Conservation (phyloP, 2,113 vertebrate species). For the Ahaetulla prasina region DNA sequence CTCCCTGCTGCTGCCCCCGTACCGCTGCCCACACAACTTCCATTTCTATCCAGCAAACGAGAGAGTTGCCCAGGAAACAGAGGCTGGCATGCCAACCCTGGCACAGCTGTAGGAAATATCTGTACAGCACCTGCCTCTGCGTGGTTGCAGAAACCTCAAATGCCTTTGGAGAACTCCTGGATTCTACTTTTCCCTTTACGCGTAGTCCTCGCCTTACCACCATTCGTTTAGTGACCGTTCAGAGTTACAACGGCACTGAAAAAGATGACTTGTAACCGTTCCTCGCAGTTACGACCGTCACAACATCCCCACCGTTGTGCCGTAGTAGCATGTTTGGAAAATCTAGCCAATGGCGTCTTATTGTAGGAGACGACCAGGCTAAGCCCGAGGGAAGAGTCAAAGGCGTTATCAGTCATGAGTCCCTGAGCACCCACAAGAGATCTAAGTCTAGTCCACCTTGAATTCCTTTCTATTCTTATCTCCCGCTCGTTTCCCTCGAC, state of each 20-base stretch:
- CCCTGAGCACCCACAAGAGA: too few species aligned
- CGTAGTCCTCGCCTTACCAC: not conserved
- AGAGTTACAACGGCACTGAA: not conserved
- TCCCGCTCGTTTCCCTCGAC: not conserved
- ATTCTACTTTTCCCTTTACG: not conserved
- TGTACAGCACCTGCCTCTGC: not conserved
- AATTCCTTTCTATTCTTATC: not conserved
- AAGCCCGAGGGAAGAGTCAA: not conserved
- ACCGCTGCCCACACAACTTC: not conserved
- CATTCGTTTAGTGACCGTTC: not conserved
- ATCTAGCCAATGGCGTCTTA: not conserved
- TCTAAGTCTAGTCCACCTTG: not conserved
- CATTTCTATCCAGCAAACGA: not conserved
- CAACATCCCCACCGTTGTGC: not conserved
- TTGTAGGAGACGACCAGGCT: not conserved
- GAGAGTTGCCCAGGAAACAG: slow-evolving; percentile 7
- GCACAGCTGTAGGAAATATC: not conserved
- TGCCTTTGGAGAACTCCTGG: not conserved
- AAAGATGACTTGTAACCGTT: not conserved
- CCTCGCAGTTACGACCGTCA: accelerated
- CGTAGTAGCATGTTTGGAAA: not conserved
- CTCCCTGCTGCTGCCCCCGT: not conserved
- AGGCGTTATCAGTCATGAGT: not conserved
- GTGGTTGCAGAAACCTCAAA: not conserved
- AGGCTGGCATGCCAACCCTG: not conserved